Conservation (phyloP, 2,797 vertebrate genomes). For the Bradypodion ventrale region DNA sequence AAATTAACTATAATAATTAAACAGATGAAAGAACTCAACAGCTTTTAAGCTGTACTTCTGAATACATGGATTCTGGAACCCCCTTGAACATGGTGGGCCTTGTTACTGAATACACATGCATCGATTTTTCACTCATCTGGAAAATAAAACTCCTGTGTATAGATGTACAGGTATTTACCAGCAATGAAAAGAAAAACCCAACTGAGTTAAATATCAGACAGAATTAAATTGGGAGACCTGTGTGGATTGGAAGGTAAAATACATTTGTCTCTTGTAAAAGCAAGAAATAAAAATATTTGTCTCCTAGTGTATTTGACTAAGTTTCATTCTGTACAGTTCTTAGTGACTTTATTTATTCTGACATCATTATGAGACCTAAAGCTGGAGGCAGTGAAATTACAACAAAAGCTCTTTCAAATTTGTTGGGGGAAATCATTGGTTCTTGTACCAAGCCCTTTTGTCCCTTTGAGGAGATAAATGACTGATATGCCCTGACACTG, state of each 20-base stretch:
- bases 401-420: slow-evolving; percentile 48
- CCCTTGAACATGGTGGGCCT: not conserved
- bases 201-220: not conserved
- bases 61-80: not conserved
- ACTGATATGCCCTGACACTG: slow-evolving; percentile 1
- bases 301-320: not conserved
- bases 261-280: not conserved
- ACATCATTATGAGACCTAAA: slow-evolving; percentile 10
- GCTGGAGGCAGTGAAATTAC: slow-evolving; percentile 31
- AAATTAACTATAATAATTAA: not conserved
- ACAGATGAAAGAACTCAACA: not conserved
- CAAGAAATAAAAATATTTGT: not conserved
- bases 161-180: too few relatives aligned
- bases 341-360: slow-evolving; percentile 40
- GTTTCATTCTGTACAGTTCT: slow-evolving; percentile 13
- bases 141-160: not conserved
- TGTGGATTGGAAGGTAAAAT: not conserved
- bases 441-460: slow-evolving; percentile 48
- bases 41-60: not conserved
- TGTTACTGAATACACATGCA: not conserved
- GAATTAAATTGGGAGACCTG: not conserved
- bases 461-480: slow-evolving; percentile 28
- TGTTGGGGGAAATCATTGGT: slow-evolving; percentile 30
- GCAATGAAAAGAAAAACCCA: not conserved
- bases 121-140: not conserved